Conservation (phyloP, 2,888 invertebrate genomes). For the Eupithecia pulchellata region DNA sequence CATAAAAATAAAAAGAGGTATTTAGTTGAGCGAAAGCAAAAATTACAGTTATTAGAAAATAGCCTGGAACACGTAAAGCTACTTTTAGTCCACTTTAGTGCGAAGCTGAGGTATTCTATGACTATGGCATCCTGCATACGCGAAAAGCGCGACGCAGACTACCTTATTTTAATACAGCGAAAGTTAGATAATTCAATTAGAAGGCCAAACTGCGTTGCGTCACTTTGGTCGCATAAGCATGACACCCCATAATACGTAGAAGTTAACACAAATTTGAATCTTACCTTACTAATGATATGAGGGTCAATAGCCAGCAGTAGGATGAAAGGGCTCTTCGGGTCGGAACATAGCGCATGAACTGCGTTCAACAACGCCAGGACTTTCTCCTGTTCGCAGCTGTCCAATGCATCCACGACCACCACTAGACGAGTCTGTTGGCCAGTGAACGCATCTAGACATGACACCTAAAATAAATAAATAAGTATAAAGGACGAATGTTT, state of each 20-base stretch:
- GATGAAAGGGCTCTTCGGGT: constrained; percentile 97
- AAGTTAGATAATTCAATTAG: neutral
- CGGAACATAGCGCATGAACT: constrained; percentile 97
- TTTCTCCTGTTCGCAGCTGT: constrained; percentile 98
- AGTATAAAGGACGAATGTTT: neutral
- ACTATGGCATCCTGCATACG: neutral
- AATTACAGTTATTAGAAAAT: neutral
- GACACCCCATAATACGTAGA: neutral
- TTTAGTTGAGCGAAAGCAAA: neutral
- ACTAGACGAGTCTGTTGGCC: constrained; percentile 97
- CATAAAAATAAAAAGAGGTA: neutral
- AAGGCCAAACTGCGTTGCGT: neutral
- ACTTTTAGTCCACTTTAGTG: neutral
- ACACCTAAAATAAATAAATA: constrained; percentile 85
- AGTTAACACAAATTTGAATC: constrained; percentile 33
- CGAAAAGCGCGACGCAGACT: neutral
- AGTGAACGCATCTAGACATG: constrained; percentile 97
- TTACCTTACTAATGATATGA: constrained; percentile 97
- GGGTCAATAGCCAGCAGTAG: constrained; percentile 98
- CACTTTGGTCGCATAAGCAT: neutral
- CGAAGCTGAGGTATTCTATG: neutral
- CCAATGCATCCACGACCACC: constrained; percentile 98
- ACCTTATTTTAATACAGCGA: neutral
- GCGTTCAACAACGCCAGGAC: constrained; percentile 97
- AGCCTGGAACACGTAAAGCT: neutral